A percentile compares a stretch with the other conserved stretches of the same genome.
Conservation (phyloP, 2,797 vertebrate species). For the Sardinella longiceps region DNA sequence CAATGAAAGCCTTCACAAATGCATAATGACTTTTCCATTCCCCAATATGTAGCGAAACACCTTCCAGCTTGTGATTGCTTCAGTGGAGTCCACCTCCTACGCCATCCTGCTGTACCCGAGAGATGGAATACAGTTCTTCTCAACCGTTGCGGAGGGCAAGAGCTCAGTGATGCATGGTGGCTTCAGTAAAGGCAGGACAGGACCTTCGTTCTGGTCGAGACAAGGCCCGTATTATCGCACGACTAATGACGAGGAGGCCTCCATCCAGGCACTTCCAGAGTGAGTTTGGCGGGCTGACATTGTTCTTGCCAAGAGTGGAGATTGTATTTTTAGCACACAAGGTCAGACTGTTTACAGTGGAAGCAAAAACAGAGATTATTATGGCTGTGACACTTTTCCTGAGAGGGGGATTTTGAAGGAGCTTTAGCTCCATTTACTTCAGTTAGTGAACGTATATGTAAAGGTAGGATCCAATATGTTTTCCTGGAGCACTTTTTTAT, state of each 20-base stretch:
- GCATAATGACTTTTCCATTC: background rate
- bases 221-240: slow-evolving; percentile 72
- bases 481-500: no score
- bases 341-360: background rate
- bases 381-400: background rate
- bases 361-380: background rate
- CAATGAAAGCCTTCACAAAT: background rate
- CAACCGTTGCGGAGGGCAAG: slow-evolving; percentile 64
- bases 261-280: slow-evolving; percentile 80
- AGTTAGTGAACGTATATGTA: background rate
- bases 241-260: slow-evolving; percentile 75
- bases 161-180: slow-evolving; percentile 75
- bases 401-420: background rate
- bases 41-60: slow-evolving; percentile 84
- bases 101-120: slow-evolving; percentile 88
- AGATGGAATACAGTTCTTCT: slow-evolving; percentile 81
- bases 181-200: slow-evolving; percentile 81
- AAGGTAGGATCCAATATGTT: no score
- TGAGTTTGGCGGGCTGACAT: slow-evolving; percentile 64
- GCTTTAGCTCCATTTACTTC: background rate
- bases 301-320: background rate
- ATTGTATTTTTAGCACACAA: background rate
- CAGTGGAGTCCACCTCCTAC: slow-evolving; percentile 80
- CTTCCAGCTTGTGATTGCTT: slow-evolving; percentile 89
- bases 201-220: slow-evolving; percentile 62